Percentiles rank a stretch among this genome's conserved stretches.
These are phyloP conservation scores for Piprites chloris DNA, from an alignment of 2,113 vertebrate species.

Conservation along the genomic window DNA sequence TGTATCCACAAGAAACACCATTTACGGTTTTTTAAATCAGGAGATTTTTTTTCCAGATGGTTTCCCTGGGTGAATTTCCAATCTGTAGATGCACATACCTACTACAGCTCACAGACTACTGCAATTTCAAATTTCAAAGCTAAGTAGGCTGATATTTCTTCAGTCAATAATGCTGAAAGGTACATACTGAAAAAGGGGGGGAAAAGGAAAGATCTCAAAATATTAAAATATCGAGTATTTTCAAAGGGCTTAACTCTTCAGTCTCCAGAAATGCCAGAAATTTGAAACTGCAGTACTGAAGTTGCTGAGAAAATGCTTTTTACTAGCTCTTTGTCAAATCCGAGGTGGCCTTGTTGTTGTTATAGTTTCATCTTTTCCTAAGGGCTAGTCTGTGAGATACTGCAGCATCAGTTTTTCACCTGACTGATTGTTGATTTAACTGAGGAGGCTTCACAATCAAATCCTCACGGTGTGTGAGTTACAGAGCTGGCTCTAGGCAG, in stretches of 20 bases:
- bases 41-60: neutral
- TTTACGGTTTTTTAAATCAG: neutral
- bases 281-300: neutral
- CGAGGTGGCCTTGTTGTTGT: neutral
- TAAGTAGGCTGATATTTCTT: neutral
- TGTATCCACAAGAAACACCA: neutral
- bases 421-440: neutral
- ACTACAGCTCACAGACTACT: neutral
- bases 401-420: neutral
- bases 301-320: neutral
- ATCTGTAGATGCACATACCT: neutral
- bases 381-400: neutral
- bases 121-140: neutral
- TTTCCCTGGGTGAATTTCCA: neutral
- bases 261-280: neutral
- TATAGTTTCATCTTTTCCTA: neutral
- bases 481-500: neutral
- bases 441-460: neutral
- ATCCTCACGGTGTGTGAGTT: neutral
- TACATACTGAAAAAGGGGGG: neutral
- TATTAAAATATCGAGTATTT: neutral
- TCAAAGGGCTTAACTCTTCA: neutral
- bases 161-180: neutral
- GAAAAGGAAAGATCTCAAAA: neutral
- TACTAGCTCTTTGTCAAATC: neutral